phyloP scores from a whole-genome alignment of 2,113 vertebrate genomes.

The Dendrocopos noguchii region DNA sequence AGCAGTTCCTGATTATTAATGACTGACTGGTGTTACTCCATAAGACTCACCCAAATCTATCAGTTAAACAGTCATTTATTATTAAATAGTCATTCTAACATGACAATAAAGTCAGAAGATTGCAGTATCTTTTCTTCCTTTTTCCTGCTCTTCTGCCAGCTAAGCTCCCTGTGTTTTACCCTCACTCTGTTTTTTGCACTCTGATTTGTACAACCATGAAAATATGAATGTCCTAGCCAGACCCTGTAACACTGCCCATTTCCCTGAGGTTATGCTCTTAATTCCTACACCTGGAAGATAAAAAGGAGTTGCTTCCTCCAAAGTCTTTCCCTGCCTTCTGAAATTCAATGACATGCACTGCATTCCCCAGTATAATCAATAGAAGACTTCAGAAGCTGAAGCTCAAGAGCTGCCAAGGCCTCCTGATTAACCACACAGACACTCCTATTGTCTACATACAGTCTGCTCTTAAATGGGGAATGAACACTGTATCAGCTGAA shows the following conservation, averaged over 20 bases:
- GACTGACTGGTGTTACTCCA: not conserved
- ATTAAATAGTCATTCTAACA: not conserved
- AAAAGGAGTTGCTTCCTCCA: not conserved
- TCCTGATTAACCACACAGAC: fast-evolving
- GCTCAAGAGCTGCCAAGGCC: not conserved
- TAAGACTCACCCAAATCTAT: not conserved
- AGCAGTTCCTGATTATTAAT: not conserved
- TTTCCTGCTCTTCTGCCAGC: not conserved
- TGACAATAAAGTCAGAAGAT: not conserved
- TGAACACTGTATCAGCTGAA: not conserved
- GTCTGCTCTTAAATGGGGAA: not conserved
- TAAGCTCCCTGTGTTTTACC: not conserved
- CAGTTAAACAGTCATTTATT: not conserved
- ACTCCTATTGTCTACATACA: not conserved
- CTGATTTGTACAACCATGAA: not conserved
- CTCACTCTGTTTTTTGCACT: not conserved
- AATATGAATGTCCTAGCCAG: not conserved
- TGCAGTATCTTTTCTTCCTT: not conserved
- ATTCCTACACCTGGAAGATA: not conserved
- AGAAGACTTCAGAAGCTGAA: not conserved
- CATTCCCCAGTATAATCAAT: not conserved
- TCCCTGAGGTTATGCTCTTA: not conserved
- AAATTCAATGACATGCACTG: not conserved
- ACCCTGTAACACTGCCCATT: not conserved
- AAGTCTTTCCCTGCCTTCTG: not conserved